Conservation (phyloP, 2,888 invertebrate species). For the Amphipyra berbera region DNA sequence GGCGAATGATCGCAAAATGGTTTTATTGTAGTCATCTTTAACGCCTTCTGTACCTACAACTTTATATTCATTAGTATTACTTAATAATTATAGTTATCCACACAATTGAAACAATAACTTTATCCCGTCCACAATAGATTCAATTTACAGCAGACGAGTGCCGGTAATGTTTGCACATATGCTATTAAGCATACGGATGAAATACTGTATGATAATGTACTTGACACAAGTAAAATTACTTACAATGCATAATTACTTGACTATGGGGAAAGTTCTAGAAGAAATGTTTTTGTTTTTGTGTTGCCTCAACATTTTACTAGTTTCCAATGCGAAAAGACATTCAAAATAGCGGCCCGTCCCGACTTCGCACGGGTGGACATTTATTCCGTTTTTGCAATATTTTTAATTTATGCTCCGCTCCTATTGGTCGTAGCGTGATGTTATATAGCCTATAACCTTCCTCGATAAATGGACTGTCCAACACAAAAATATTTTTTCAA, state of each 20-base stretch:
- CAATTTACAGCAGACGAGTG: slow-evolving; percentile 56
- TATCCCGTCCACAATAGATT: slow-evolving; percentile 59
- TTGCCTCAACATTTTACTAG: background rate
- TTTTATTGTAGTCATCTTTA: no score
- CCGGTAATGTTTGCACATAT: slow-evolving; percentile 65
- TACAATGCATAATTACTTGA: slow-evolving; percentile 5
- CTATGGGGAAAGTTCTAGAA: slow-evolving; percentile 16
- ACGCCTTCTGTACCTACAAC: no score
- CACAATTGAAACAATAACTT: slow-evolving; percentile 46
- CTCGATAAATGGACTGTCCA: no score
- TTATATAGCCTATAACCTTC: no score
- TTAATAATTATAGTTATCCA: slow-evolving; percentile 1
- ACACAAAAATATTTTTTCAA: no score
- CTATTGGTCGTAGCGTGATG: no score
- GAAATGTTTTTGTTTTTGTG: background rate
- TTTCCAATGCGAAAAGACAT: background rate
- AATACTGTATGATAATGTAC: slow-evolving; percentile 57
- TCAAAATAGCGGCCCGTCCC: no score
- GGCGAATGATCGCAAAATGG: no score
- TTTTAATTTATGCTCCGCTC: no score
- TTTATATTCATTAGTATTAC: no score
- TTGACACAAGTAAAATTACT: slow-evolving; percentile 10
- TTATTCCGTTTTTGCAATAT: no score
- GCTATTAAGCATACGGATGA: slow-evolving; percentile 52
- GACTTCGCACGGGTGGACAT: no score